Evolutionary conservation across 2,113 vertebrate genomes (phyloP).

Genomic region (Holacanthus passer): DNA sequence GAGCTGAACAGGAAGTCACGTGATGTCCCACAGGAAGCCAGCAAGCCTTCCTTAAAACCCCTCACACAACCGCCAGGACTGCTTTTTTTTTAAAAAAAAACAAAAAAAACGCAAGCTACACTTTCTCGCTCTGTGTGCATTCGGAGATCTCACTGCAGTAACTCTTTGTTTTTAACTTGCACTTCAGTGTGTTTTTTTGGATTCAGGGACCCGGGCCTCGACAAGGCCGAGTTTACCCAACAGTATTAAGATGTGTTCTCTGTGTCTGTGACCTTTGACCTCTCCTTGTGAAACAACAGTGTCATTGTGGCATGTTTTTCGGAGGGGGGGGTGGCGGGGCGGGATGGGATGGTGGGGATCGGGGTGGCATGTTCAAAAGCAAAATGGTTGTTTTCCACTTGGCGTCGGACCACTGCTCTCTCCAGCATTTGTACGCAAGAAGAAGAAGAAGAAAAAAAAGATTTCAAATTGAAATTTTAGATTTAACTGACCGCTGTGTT

Average conservation of each 20-base stretch:
- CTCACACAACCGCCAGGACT: slow-evolving; percentile 65
- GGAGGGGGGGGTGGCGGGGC: slow-evolving; percentile 13
- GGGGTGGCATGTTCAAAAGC: slow-evolving; percentile 9
- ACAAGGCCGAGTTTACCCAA: slow-evolving; percentile 89
- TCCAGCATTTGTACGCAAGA: slow-evolving; percentile 88
- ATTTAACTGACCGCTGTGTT: slow-evolving; percentile 89
- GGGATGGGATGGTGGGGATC: neutral
- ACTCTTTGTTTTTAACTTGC: slow-evolving; percentile 84
- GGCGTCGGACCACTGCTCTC: slow-evolving; percentile 75
- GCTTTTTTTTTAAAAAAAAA: slow-evolving; percentile 43
- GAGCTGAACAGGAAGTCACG: slow-evolving; percentile 63
- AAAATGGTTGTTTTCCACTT: slow-evolving; percentile 37
- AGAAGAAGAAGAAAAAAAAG: slow-evolving; percentile 66
- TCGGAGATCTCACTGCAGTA: slow-evolving; percentile 74
- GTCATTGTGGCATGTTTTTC: slow-evolving; percentile 93
- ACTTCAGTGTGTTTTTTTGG: slow-evolving; percentile 64
- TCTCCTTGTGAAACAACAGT: slow-evolving; percentile 92
- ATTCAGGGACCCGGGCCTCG: slow-evolving; percentile 59
- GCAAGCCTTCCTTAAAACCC: slow-evolving; percentile 37
- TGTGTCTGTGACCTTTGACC: slow-evolving; percentile 93
- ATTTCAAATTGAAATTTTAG: slow-evolving; percentile 85
- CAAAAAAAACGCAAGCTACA: slow-evolving; percentile 57
- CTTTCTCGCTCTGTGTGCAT: slow-evolving; percentile 81
- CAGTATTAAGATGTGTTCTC: slow-evolving; percentile 94
- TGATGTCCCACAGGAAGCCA: slow-evolving; percentile 70